Evolutionary conservation across 2,888 invertebrate species (phyloP), one percentile per base, ranked within the genome.

Genomic region (Merodon equestris): DNA sequence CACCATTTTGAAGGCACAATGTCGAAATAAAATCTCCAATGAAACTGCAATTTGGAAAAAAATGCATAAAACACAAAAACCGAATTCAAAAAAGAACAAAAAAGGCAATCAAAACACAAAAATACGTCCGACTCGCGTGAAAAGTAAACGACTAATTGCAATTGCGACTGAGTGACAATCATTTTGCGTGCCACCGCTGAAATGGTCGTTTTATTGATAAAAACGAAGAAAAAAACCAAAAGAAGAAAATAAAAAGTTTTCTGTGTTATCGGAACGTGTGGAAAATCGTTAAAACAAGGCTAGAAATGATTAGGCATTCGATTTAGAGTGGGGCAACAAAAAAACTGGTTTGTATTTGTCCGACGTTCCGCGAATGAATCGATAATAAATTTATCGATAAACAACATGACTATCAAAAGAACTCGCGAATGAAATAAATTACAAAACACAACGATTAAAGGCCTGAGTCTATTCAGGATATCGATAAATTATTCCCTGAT

Each of bases 241-340:
- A 27, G 7, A 27, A 27, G 7, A 27, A 27, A 27, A 27, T 4
- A 2, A 27, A 27, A 27, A 27, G 27, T 27, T 4, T 4, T 61
- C 10, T 1, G 14, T 53, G 53, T 63, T 77, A 77, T 77, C 77
- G 58, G 10, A 73, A 68, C 61, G 51, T 76, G 56, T 61, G 50
- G 14, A 58, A 13, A 56, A 45, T 57, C 15, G n/a, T n/a, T 58
- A 44, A 57, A 60, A 66, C 71, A 66, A 54, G 64, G 42, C 27
- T 40, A 19, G 9, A 36, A 9, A 36, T 67, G 72, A 77, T 73
- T 57, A 67, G 57, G 36, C 40, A 63, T 34, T 51, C 36, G 38
- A 34, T 68, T 45, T 27, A 15, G 53, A 70, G 10, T 48, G 42
- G 61, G 36, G 40, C 27, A 27, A 27, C 27, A 2, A 27, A 27